Evolutionary conservation across 2,113 vertebrate genomes (phyloP), one percentile per base, ranked within the genome.

Genomic region (Crotalus horridus): DNA sequence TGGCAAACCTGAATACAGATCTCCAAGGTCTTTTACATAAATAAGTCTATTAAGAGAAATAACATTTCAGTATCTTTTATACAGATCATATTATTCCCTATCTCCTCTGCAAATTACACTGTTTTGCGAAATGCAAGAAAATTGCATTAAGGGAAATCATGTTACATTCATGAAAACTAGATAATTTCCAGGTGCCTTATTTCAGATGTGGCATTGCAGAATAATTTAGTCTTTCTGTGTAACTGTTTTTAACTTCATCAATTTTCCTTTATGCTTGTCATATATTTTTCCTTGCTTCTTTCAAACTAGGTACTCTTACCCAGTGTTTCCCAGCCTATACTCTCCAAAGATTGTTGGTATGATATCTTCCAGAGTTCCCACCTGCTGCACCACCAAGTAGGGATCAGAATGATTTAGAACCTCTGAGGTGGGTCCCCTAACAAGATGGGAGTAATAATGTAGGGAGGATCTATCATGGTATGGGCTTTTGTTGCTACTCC

Each of bases 31-130:
- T 90, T 96, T 94, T 95, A 94, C 2, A 0, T 96, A 96, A 93
- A 96, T 93, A 92, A 96, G 95, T 94, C 94, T 93, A 94, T 96
- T 95, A 96, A 96, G 94, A 94, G 94, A 96, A 96, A 93, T 91
- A 95, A 93, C 96, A 96, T 91, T 93, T 94, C 89, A 91, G 95
- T 94, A 92, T 94, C 90, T 86, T 96, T 97, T 91, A 93, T 93
- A 92, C 87, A 93, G 87, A 53, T 93, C 94, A 69, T 94, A 94
- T 96, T 95, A 96, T 94, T 89, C 91, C 69, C 96, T 33, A 93
- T 95, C 95, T 97, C 92, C 94, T 95, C 95, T 96, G 94, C 91
- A 94, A 94, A 96, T 1, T 10, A 94, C 95, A 96, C 85, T 92
- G 89, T 92, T 88, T 64, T 94, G 91, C 95, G 88, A 96, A 93